Base-by-base conservation (phyloP, 2,797 vertebrate species). In the Toxotes lorentzi region DNA sequence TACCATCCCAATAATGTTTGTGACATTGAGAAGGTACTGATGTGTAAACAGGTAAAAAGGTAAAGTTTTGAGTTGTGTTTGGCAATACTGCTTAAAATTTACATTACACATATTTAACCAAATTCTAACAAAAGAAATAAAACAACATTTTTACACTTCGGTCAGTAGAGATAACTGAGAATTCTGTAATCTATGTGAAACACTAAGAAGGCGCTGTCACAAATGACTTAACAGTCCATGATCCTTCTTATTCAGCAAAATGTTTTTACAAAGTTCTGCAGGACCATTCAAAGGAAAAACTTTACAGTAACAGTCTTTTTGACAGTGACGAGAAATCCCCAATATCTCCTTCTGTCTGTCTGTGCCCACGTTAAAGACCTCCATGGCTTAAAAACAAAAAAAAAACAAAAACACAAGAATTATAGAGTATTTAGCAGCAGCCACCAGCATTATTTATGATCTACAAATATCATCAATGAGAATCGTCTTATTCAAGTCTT, bases 1-100 rank as follows among this genome's bases (percentile, higher is more conserved):
- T 1, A 48, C 35, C 11, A 47, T 48, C 45, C 32, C 40, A 40
- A 12, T 17, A 6, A 27, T 11, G 30, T 66, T 2, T 70, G 24
- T 69, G 59, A 14, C 35, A 73, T 0, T 51, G 13, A 34, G 16
- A 56, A 1, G 19, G 23, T n/a, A 40, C 12, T 19, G 11, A 12
- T 30, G 27, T 64, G 64, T 78, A 73, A 78, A 87, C 57, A 60
- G 21, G 21, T 70, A 70, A 38, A 57, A 79, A 76, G 3, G 7
- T 43, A 54, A 9, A 57, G 7, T n/a, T 61, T 32, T 51, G 64
- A 73, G 73, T n/a, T 35, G 13, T n/a, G 7, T 70, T 72, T 57
- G 19, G 60, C 8, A 69, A 34, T 40, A 45, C 12, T 58, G 23
- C 35, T 50, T 65, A 23, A 67, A 76, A 59, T 48, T 38, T 17